Conservation (phyloP, 2,113 vertebrate species). For the Equus quagga region DNA sequence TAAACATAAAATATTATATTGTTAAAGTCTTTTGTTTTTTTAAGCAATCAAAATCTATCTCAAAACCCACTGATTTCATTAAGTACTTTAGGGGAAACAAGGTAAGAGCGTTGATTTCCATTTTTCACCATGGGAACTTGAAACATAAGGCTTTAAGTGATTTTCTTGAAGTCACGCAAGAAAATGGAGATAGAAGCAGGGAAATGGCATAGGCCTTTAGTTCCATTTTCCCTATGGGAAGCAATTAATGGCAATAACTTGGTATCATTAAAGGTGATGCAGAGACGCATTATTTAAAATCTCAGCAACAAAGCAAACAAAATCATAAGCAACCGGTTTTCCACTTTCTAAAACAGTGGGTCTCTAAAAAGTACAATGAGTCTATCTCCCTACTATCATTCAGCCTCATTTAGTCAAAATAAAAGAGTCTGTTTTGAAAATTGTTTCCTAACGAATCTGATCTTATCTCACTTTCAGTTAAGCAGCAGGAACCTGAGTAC, state of each 20-base stretch:
- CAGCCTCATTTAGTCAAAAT: slow-evolving; percentile 73
- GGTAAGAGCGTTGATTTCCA: slow-evolving; percentile 45
- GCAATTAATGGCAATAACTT: slow-evolving; percentile 51
- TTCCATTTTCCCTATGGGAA: slow-evolving; percentile 56
- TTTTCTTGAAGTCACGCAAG: slow-evolving; percentile 44
- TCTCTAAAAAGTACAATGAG: slow-evolving; percentile 64
- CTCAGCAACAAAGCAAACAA: slow-evolving; percentile 26
- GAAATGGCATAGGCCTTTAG: not conserved
- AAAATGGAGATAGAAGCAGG: slow-evolving; percentile 45
- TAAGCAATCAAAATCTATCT: slow-evolving; percentile 47
- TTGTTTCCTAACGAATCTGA: slow-evolving; percentile 81
- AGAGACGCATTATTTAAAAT: slow-evolving; percentile 64
- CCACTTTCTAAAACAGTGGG: slow-evolving; percentile 63
- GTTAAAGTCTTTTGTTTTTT: slow-evolving; percentile 37
- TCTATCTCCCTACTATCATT: slow-evolving; percentile 59
- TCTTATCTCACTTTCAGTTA: slow-evolving; percentile 86
- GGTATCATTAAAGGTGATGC: slow-evolving; percentile 19
- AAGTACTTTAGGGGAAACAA: slow-evolving; percentile 57
- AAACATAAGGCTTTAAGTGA: slow-evolving; percentile 54
- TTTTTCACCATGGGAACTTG: slow-evolving; percentile 48
- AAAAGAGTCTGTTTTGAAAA: slow-evolving; percentile 79
- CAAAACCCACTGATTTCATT: slow-evolving; percentile 49
- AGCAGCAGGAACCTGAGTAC: slow-evolving; percentile 83
- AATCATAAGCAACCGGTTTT: slow-evolving; percentile 56
- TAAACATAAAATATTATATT: slow-evolving; percentile 50